phyloP scores from a whole-genome alignment of 2,888 invertebrate species.

The Charanyca ferruginea region DNA sequence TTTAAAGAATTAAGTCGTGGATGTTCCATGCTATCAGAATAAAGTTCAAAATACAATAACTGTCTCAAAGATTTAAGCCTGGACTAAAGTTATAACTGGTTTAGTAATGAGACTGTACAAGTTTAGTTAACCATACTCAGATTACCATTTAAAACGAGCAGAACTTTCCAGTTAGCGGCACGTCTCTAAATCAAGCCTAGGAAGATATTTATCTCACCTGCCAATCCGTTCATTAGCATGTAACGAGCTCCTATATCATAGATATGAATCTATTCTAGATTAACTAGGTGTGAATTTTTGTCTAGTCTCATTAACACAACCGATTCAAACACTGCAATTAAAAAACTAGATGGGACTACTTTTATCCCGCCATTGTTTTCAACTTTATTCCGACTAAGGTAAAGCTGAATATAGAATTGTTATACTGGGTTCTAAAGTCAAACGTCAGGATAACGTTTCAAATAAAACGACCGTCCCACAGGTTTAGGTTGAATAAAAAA shows the following conservation, averaged over 20 bases:
- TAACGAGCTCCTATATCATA: slow-evolving; percentile 12
- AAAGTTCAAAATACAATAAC: no score
- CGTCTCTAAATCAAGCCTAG: slow-evolving; percentile 8
- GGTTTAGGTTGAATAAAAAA: no score
- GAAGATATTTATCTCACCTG: slow-evolving; percentile 14
- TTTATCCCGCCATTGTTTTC: no score
- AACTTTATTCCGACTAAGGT: no score
- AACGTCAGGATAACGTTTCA: no score
- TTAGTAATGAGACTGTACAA: not conserved
- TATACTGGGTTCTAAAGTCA: no score
- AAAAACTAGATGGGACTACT: not conserved
- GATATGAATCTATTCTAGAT: slow-evolving; percentile 19
- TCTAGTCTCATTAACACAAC: slow-evolving; percentile 1
- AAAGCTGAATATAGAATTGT: no score
- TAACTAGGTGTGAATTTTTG: slow-evolving; percentile 9
- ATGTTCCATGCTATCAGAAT: no score
- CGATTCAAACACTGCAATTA: not conserved
- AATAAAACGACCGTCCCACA: no score
- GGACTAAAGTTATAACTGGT: no score
- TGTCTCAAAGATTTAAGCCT: no score
- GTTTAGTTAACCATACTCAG: not conserved
- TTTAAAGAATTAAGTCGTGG: no score
- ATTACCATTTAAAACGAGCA: slow-evolving; percentile 15
- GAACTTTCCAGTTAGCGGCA: not conserved
- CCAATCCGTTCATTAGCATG: slow-evolving; percentile 5